A percentile compares a stretch with the other conserved stretches of the same genome.
These are phyloP conservation scores for Perccottus glenii DNA, from an alignment of 2,113 vertebrate species.

Conservation along the genomic window DNA sequence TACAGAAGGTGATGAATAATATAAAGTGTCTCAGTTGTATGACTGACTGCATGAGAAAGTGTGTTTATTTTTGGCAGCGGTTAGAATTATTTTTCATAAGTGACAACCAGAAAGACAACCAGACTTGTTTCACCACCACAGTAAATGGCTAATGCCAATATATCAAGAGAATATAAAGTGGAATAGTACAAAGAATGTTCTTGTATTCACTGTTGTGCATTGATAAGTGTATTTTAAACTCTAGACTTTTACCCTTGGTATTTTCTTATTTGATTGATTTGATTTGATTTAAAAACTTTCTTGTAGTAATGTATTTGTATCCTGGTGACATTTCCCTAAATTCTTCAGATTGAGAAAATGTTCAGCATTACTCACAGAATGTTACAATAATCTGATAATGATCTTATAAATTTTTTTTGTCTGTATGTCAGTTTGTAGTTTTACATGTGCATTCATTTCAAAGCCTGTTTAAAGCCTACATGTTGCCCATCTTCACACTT, in stretches of 20 bases:
- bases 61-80: conserved; percentile 53
- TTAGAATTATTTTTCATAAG: conserved; percentile 39
- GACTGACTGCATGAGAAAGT: conserved; percentile 65
- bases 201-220: too few species aligned
- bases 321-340: too few species aligned
- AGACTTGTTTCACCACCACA: conserved; percentile 21
- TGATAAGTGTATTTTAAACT: too few species aligned
- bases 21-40: conserved; percentile 49
- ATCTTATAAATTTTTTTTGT: too few species aligned
- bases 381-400: too few species aligned
- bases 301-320: too few species aligned
- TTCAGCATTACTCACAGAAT: too few species aligned
- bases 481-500: background rate
- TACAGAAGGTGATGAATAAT: conserved; percentile 53
- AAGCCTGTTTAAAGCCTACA: background rate
- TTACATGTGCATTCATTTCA: background rate
- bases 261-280: too few species aligned
- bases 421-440: background rate
- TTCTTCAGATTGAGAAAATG: too few species aligned
- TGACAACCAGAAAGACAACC: conserved; percentile 14
- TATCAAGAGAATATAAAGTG: background rate
- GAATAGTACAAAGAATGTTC: background rate
- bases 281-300: too few species aligned
- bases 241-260: too few species aligned
- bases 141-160: conserved; percentile 10